Evolutionary conservation across 2,888 invertebrate species (phyloP), one percentile per base, ranked within the genome.

Genomic region (Acronicta leporina): DNA sequence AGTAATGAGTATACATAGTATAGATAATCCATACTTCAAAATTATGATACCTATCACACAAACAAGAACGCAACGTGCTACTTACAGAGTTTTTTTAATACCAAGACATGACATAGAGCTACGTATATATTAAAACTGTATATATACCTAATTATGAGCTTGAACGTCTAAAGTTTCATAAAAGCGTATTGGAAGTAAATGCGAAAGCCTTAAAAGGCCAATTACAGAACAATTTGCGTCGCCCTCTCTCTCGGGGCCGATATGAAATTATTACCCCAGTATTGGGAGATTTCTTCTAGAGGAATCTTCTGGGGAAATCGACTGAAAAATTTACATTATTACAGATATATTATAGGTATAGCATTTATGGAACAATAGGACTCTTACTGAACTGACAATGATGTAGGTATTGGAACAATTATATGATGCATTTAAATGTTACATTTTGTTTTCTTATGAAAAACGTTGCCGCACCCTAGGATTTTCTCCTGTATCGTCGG

Each of bases 181-280:
- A 88, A 88, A 88, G 87, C 86, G 75, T 81, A 85, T 84, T 85
- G 83, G 80, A 83, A 87, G 87, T 80, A 83, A 85, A 83, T 84
- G 86, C 80, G 85, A 82, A 82, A 74, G 82, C 77, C 89, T 91
- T 94, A 92, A 94, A 93, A 93, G 94, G 92, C 82, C 93, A 94
- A 94, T 94, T 94, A 93, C 82, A 80, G 73, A 63, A 87, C 92
- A 93, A 93, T 93, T 92, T 91, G 86, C 89, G 78, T 83, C 88
- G 80, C 87, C 84, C 73, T 77, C 69, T 74, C 78, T 61, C 74
- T 58, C 68, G 78, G 81, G 82, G 74, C 75, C 84, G 80, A 85
- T 88, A 87, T 88, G 84, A 86, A 89, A 90, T 93, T 92, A 91
- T 90, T 91, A 87, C 80, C 75, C 79, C 76, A 79, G 81, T 82